Evolutionary conservation across 2,113 vertebrate genomes (phyloP), one percentile per base, ranked within the genome.

Genomic region (Neotragus moschatus): DNA sequence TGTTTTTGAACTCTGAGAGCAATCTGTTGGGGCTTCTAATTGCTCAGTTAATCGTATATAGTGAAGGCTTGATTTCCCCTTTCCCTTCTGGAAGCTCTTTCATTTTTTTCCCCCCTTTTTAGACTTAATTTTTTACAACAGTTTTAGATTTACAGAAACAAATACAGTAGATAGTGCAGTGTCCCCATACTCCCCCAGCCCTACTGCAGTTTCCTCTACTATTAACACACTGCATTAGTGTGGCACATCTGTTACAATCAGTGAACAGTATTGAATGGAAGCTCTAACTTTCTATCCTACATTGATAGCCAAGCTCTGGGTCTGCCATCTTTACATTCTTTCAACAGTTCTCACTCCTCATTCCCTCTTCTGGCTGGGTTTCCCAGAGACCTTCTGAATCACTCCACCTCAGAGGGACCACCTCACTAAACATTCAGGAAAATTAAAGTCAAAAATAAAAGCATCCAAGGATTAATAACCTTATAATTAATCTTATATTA

Each of bases 391-490:
- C 23, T 28, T 60, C 19, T 58, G 81, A 88, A 63, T 33, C 39
- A 33, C 30, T 79, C 4, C 17, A 87, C 45, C 55, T 82, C 63
- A 80, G 43, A 94, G 49, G 36, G 13, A 49, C 49, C 39, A 92
- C 43, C 6, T 90, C 61, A 55, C 58, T 26, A 88, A 51, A 88
- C 60, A n/a, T 63, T 58, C 53, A 88, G 30, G n/a, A 17, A 63
- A 93, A 60, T 89, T 92, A 51, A 88, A 93, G 55, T 70, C 47
- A 87, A 61, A 94, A 95, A 33, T 81, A 81, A 88, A 96, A 73
- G 53, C 33, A 73, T 73, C 66, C 26, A 85, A 73, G 49, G 43
- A 80, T 60, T n/a, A 94, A 93, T 28, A 91, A 66, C 55, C 21
- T 66, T 66, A n/a, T 19, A n/a, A 66, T 19, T 63, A 63, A 63